A percentile compares a stretch with the other conserved stretches of the same genome.
Evolutionary conservation across 2,113 vertebrate species (phyloP).

Genomic region (Phylloscopus trochilus): DNA sequence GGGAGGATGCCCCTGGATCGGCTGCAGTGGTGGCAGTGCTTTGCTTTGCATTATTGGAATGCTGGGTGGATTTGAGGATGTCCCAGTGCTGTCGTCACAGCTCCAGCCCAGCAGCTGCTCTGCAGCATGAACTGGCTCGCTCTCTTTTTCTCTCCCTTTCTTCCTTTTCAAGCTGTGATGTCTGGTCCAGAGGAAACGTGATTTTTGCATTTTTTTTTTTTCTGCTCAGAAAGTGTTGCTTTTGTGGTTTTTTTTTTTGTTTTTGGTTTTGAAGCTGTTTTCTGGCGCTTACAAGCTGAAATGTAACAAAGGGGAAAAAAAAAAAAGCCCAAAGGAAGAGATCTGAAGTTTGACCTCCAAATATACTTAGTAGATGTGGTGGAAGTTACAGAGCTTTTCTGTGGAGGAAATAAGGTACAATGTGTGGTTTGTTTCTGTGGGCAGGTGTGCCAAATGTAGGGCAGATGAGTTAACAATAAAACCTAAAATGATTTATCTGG

Average conservation of each 20-base stretch:
- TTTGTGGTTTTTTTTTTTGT: too few species aligned
- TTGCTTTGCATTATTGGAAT: neutral
- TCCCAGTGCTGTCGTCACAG: neutral
- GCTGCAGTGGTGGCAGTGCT: neutral
- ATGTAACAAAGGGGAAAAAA: neutral
- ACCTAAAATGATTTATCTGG: neutral
- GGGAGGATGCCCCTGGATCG: neutral
- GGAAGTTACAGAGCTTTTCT: neutral
- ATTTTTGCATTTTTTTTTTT: neutral
- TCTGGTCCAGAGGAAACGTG: neutral
- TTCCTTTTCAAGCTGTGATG: neutral
- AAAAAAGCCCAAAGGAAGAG: neutral
- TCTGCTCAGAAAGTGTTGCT: neutral
- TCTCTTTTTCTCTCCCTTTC: neutral
- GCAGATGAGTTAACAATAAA: neutral
- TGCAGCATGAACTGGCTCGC: neutral
- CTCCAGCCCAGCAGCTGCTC: neutral
- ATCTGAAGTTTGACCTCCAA: constrained; percentile 14
- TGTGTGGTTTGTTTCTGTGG: neutral
- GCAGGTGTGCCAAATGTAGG: neutral
- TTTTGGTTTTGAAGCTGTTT: neutral
- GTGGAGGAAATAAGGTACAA: neutral
- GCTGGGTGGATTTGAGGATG: neutral
- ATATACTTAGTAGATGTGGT: neutral
- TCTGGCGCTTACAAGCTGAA: neutral